Conservation (phyloP, 1,140 invertebrate species). For the Zeugodacus cucurbitae region DNA sequence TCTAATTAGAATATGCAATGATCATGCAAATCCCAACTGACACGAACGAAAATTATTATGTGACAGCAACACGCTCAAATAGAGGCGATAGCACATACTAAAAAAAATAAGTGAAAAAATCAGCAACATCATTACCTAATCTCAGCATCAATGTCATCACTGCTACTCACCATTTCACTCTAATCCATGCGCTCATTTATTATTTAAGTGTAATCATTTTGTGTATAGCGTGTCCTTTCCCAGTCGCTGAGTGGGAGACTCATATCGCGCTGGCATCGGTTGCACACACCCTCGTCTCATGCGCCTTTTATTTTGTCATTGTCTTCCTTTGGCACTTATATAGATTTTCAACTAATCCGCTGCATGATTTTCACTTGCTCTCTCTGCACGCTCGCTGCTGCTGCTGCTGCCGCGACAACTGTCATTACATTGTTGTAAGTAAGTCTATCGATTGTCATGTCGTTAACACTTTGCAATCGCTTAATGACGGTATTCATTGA, state of each 20-base stretch:
- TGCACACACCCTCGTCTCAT: neutral
- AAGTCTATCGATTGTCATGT: constrained; percentile 13
- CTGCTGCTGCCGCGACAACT: neutral
- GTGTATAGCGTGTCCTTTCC: neutral
- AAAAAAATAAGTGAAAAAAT: too few species aligned
- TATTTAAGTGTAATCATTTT: neutral
- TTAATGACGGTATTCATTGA: neutral
- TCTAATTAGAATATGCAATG: too few species aligned
- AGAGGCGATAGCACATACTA: too few species aligned
- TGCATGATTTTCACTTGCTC: neutral
- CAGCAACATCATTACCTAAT: neutral
- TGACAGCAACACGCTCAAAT: too few species aligned
- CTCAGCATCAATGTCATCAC: neutral
- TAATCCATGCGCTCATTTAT: neutral
- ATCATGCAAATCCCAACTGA: too few species aligned
- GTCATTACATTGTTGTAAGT: neutral
- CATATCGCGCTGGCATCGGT: neutral
- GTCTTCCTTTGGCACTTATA: neutral
- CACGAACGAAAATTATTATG: too few species aligned
- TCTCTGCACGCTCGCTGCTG: neutral
- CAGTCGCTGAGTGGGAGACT: neutral
- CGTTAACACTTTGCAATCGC: constrained; percentile 13
- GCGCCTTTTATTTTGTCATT: neutral
- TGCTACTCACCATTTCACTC: neutral
- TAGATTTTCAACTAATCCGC: neutral